phyloP scores from a whole-genome alignment of 2,888 invertebrate genomes.

The Linnaemya vulpina region DNA sequence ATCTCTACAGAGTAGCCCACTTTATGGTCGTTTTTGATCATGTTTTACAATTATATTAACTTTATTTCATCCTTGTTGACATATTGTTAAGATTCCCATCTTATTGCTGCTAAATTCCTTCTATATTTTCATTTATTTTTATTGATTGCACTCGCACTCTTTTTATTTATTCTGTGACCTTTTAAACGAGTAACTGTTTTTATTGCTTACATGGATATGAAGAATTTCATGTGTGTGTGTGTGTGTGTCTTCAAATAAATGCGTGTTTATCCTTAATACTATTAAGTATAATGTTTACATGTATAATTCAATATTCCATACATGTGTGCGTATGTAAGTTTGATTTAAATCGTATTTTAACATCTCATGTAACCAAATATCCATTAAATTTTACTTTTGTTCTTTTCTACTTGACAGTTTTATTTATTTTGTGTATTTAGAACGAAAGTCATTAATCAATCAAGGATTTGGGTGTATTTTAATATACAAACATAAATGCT shows the following conservation, averaged over 20 bases:
- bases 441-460: constrained; percentile 66
- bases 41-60: not conserved
- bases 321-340: constrained; percentile 20
- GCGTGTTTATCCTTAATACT: constrained; percentile 54
- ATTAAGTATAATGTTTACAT: constrained; percentile 65
- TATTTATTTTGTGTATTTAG: constrained; percentile 73
- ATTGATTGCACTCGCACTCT: constrained; percentile 59
- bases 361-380: constrained; percentile 59
- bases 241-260: not conserved
- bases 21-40: not conserved
- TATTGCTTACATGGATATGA: not conserved
- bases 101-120: constrained; percentile 31
- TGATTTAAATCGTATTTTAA: constrained; percentile 49
- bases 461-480: constrained; percentile 48
- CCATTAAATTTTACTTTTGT: constrained; percentile 53
- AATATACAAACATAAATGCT: not conserved
- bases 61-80: constrained; percentile 60
- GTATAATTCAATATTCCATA: constrained; percentile 41
- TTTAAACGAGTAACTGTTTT: constrained; percentile 15
- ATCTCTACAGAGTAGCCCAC: not conserved
- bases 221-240: not conserved
- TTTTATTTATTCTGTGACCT: constrained; percentile 37
- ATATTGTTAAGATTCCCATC: constrained; percentile 68
- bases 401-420: constrained; percentile 64
- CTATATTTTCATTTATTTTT: constrained; percentile 63